phyloP scores from a whole-genome alignment of 2,113 vertebrate genomes.

The Pavo muticus region DNA sequence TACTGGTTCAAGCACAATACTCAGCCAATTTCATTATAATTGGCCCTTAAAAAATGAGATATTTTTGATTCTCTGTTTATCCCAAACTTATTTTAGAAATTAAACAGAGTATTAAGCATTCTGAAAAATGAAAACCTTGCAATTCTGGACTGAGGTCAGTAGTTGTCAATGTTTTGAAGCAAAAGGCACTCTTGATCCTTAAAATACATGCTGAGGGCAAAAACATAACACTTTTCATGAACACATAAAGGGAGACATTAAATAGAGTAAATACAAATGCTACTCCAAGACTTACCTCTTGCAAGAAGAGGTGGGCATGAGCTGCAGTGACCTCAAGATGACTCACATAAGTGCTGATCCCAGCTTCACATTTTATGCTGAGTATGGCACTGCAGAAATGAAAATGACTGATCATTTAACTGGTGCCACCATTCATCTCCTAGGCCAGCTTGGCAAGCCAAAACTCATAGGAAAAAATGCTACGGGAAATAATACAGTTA shows the following conservation, averaged over 20 bases:
- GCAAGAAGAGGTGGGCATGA: neutral
- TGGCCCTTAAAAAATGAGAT: neutral
- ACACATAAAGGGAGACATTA: neutral
- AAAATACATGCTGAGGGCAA: neutral
- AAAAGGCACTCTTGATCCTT: neutral
- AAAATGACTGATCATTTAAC: neutral
- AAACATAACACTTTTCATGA: neutral
- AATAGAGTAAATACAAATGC: neutral
- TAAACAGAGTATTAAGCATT: neutral
- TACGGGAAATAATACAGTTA: neutral
- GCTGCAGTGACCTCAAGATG: accelerated
- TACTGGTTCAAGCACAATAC: neutral
- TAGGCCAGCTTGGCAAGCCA: neutral
- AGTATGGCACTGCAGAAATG: neutral
- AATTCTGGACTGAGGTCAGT: neutral
- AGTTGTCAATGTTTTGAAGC: neutral
- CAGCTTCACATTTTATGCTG: neutral
- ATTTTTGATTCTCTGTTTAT: neutral
- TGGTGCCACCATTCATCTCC: neutral
- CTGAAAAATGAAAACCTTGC: neutral
- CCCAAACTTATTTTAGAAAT: neutral
- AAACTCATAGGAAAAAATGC: neutral
- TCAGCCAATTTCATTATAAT: neutral
- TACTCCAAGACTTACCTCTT: neutral
- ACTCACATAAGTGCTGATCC: neutral